Evolutionary conservation across 2,113 vertebrate genomes (phyloP).

Genomic region (Labeo rohita): DNA sequence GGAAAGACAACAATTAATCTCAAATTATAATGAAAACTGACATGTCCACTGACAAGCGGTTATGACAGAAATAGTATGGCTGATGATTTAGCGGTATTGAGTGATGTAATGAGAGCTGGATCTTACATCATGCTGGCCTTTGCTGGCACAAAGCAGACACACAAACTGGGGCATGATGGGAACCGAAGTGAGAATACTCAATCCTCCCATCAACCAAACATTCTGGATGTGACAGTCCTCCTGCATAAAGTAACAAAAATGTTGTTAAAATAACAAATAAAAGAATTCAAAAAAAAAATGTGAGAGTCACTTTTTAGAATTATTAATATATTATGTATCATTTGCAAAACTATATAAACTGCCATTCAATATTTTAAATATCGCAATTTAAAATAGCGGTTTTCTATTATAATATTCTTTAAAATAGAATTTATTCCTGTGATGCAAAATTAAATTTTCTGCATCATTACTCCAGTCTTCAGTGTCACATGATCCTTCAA

Average conservation of each 20-base stretch:
- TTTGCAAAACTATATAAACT: too few relatives aligned
- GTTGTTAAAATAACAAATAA: background rate
- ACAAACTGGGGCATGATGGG: constrained; percentile 82
- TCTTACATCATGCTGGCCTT: constrained; percentile 86
- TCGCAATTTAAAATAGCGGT: too few relatives aligned
- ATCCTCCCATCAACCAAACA: constrained; percentile 91
- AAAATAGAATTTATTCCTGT: too few relatives aligned
- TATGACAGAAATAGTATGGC: background rate
- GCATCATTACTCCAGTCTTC: too few relatives aligned
- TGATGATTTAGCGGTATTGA: background rate
- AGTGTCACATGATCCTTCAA: too few relatives aligned
- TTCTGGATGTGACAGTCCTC: constrained; percentile 91
- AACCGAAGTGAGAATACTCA: constrained; percentile 87
- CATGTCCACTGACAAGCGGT: background rate
- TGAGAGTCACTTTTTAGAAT: too few relatives aligned
- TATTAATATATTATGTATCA: too few relatives aligned
- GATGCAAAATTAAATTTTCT: too few relatives aligned
- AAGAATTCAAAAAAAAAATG: too few relatives aligned
- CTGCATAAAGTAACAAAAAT: constrained; percentile 62
- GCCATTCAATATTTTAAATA: too few relatives aligned
- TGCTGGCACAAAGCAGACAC: constrained; percentile 90
- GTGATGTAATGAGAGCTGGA: background rate
- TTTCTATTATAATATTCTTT: too few relatives aligned
- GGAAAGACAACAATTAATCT: background rate
- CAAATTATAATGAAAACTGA: background rate